Evolutionary conservation across 2,113 vertebrate species (phyloP).

Genomic region (Erythrocercus mccallii): DNA sequence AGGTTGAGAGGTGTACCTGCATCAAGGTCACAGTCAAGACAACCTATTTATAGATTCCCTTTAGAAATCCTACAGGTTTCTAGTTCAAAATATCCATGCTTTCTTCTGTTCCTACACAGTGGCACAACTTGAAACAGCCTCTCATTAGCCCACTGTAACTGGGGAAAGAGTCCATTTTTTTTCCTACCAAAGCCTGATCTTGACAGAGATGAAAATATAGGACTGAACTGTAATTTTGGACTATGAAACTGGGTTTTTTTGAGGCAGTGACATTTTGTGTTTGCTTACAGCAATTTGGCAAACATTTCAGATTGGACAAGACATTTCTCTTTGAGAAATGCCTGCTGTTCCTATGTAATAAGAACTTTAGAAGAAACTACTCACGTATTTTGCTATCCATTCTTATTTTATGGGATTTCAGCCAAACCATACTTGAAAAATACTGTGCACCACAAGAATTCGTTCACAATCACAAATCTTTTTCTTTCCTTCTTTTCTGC

Average conservation of each 20-base stretch:
- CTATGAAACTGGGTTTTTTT: not conserved
- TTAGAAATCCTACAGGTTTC: not conserved
- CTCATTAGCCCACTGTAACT: not conserved
- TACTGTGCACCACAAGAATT: slow-evolving; percentile 5
- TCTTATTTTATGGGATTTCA: not conserved
- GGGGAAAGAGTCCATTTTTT: not conserved
- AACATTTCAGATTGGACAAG: not conserved
- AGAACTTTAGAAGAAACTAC: slow-evolving; percentile 19
- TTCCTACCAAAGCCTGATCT: not conserved
- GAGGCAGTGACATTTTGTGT: not conserved
- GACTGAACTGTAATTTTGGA: not conserved
- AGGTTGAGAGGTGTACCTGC: not conserved
- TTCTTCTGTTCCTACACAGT: not conserved
- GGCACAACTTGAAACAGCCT: not conserved
- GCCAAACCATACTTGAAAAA: slow-evolving; percentile 38
- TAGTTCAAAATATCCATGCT: not conserved
- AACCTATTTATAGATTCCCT: not conserved
- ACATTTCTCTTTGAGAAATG: slow-evolving; percentile 12
- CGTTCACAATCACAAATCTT: not conserved
- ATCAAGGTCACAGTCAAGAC: not conserved
- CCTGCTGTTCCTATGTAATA: not conserved
- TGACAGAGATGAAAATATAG: not conserved
- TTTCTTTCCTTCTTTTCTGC: not conserved
- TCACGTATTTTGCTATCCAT: slow-evolving; percentile 25
- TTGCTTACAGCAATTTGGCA: not conserved